These are phyloP conservation scores for Aphelenchoides fujianensis DNA, from an alignment of 1,140 invertebrate genomes.

Conservation along the genomic window DNA sequence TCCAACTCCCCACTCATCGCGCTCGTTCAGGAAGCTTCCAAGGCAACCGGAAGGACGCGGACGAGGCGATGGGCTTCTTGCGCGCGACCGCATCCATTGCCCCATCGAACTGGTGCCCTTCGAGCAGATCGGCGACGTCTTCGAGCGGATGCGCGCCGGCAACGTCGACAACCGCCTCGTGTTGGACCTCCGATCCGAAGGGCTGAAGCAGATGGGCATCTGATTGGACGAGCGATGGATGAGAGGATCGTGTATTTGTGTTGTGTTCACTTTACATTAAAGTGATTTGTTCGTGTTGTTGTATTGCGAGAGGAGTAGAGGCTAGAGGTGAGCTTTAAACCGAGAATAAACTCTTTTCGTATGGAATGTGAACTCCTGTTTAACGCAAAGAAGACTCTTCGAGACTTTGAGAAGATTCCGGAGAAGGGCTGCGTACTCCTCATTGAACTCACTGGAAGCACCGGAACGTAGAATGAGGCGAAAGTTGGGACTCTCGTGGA, in stretches of 20 bases:
- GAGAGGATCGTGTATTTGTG: too few relatives aligned
- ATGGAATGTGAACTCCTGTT: too few relatives aligned
- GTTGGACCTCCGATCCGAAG: constrained; percentile 26
- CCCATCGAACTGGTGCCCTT: constrained; percentile 33
- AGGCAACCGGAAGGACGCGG: constrained; percentile 33
- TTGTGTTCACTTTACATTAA: background rate
- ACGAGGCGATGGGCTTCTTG: constrained; percentile 38
- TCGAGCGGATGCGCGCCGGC: constrained; percentile 30
- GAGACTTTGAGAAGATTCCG: too few relatives aligned
- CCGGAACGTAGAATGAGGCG: too few relatives aligned
- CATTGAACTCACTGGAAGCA: too few relatives aligned
- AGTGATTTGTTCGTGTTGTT: background rate
- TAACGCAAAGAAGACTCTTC: too few relatives aligned
- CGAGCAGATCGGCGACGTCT: constrained; percentile 32
- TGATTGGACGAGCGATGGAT: background rate
- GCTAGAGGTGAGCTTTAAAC: too few relatives aligned
- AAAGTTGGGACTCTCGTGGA: too few relatives aligned
- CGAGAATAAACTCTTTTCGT: too few relatives aligned
- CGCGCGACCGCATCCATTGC: constrained; percentile 30
- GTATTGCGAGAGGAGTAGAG: too few relatives aligned
- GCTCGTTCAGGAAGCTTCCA: background rate
- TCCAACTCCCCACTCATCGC: too few relatives aligned
- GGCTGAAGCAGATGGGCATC: background rate
- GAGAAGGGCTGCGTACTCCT: too few relatives aligned
- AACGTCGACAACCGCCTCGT: constrained; percentile 26